These are phyloP conservation scores for Tenualosa ilisha DNA, from an alignment of 2,797 vertebrate genomes.

Conservation along the genomic window DNA sequence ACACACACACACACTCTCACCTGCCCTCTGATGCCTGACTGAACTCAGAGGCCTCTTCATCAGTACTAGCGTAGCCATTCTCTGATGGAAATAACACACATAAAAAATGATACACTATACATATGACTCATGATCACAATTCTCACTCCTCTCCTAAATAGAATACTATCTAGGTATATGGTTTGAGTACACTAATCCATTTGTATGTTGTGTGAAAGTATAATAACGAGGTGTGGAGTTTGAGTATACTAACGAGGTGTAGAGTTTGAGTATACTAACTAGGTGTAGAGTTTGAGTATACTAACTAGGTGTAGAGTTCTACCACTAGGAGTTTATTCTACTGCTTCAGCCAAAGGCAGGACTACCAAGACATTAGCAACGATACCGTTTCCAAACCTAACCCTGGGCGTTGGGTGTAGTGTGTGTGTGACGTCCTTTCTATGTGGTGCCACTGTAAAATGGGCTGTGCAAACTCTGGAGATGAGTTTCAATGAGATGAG, in stretches of 20 bases:
- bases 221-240: neutral
- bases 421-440: too few relatives aligned
- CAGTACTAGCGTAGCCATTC: slow-evolving; percentile 92
- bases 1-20: slow-evolving; percentile 66
- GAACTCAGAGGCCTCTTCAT: slow-evolving; percentile 92
- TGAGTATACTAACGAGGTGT: neutral
- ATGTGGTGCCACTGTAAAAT: too few relatives aligned
- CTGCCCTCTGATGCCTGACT: slow-evolving; percentile 90
- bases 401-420: too few relatives aligned
- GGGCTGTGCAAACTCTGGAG: too few relatives aligned
- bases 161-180: neutral
- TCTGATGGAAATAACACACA: slow-evolving; percentile 70
- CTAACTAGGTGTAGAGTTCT: neutral
- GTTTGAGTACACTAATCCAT: neutral
- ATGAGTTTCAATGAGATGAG: too few relatives aligned
- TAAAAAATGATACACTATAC: neutral
- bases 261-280: neutral
- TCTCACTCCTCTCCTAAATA: too few relatives aligned
- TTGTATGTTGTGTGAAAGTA: neutral
- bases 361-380: too few relatives aligned
- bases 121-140: neutral
- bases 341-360: too few relatives aligned
- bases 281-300: too few relatives aligned
- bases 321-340: too few relatives aligned
- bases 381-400: too few relatives aligned